These are phyloP conservation scores for Trachymyrmex cornetzi DNA, from an alignment of 1,140 invertebrate genomes.

Conservation along the genomic window DNA sequence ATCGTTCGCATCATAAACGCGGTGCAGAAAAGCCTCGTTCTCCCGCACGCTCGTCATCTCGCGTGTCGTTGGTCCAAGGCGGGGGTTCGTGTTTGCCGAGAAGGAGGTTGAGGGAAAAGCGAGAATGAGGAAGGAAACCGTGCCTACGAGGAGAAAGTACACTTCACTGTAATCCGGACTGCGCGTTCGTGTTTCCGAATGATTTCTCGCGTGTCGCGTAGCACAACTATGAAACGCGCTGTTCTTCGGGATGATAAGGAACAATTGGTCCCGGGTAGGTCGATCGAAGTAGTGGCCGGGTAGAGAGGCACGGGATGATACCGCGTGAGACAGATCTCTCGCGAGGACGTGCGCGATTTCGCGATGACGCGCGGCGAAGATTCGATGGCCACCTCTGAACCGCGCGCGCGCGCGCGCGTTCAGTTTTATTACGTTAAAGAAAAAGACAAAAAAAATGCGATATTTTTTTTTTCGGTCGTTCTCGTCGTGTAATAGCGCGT, in stretches of 20 bases:
- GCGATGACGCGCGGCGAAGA: conserved; percentile 32
- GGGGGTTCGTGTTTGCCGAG: conserved; percentile 44
- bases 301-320: conserved; percentile 71
- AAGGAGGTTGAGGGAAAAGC: background rate
- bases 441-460: conserved; percentile 11
- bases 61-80: conserved; percentile 72
- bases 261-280: conserved; percentile 83
- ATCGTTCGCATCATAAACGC: conserved; percentile 43
- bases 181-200: conserved; percentile 34
- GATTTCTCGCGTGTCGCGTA: conserved; percentile 60
- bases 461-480: conserved; percentile 32
- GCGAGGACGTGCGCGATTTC: conserved; percentile 53
- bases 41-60: conserved; percentile 40
- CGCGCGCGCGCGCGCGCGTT: background rate
- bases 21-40: conserved; percentile 48
- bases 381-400: conserved; percentile 29
- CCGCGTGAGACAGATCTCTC: conserved; percentile 45
- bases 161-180: conserved; percentile 46
- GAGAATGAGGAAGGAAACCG: conserved; percentile 26
- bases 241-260: conserved; percentile 71
- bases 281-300: conserved; percentile 81
- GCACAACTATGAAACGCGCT: conserved; percentile 74
- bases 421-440: background rate
- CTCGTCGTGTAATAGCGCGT: conserved; percentile 66
- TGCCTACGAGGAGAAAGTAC: conserved; percentile 29